A percentile compares a stretch with the other conserved stretches of the same genome.
Conservation (phyloP, 2,797 vertebrate genomes). For the Cryptoblepharus egeriae region DNA sequence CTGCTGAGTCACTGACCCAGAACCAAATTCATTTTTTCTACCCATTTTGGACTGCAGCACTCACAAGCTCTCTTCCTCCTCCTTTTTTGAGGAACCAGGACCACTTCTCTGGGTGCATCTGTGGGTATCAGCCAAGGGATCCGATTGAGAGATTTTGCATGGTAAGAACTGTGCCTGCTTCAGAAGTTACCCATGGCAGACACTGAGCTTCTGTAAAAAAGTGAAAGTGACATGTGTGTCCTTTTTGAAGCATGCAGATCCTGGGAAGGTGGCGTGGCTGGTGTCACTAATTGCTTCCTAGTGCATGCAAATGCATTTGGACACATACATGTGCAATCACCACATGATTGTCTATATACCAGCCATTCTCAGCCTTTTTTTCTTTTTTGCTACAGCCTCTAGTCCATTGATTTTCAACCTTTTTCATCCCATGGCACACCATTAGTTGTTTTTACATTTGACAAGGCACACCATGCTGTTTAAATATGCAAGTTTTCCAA, state of each 20-base stretch:
- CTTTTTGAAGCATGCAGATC: not conserved
- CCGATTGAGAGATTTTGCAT: not conserved
- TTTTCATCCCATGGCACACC: too few species aligned
- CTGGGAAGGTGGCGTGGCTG: too few species aligned
- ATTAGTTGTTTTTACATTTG: too few species aligned
- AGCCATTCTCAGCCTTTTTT: too few species aligned
- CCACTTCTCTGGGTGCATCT: not conserved
- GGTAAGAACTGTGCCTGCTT: not conserved
- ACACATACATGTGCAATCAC: not conserved
- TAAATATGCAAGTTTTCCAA: too few species aligned
- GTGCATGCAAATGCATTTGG: not conserved
- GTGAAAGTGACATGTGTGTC: not conserved
- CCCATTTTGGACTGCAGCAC: not conserved
- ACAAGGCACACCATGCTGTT: too few species aligned
- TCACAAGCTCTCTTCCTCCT: too few species aligned
- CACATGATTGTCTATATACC: not conserved
- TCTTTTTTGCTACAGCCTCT: too few species aligned
- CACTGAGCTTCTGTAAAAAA: not conserved
- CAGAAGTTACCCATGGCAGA: not conserved
- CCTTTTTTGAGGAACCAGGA: too few species aligned
- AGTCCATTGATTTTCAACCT: too few species aligned
- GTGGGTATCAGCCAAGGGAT: not conserved
- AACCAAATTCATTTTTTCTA: slow-evolving; percentile 23
- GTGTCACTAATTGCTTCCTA: not conserved
- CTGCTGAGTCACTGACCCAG: slow-evolving; percentile 7